phyloP scores from a whole-genome alignment of 2,113 vertebrate genomes.

The Tringa solitaria region DNA sequence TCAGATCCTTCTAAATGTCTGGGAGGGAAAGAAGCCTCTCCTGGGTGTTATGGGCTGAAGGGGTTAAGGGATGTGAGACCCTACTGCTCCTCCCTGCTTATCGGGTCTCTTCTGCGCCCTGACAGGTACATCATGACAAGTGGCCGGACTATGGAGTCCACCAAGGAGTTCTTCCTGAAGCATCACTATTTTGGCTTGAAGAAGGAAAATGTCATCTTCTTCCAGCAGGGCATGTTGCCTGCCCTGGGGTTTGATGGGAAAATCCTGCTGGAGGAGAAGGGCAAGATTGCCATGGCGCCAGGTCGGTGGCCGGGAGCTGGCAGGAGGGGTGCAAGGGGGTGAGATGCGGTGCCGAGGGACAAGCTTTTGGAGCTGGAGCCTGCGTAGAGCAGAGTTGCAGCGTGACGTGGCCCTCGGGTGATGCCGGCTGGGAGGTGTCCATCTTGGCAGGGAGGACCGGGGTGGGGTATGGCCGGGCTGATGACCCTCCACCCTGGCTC shows the following conservation, averaged over 20 bases:
- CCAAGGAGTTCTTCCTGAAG: conserved; percentile 85
- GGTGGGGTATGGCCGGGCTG: not conserved
- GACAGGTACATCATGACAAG: conserved; percentile 98
- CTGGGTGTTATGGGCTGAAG: not conserved
- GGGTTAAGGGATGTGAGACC: rapidly evolving
- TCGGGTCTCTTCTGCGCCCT: not conserved
- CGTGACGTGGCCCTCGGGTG: not conserved
- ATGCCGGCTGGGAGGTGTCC: not conserved
- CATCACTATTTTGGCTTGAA: conserved; percentile 88
- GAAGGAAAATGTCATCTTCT: conserved; percentile 86
- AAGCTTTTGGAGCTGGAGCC: not conserved
- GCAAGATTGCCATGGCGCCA: conserved; percentile 93
- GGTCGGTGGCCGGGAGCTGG: conserved; percentile 66
- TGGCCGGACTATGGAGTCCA: conserved; percentile 90
- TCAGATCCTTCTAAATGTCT: not conserved
- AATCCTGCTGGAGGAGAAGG: conserved; percentile 90
- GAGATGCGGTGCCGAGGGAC: rapidly evolving
- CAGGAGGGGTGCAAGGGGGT: rapidly evolving
- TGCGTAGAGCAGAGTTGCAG: rapidly evolving
- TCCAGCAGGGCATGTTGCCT: conserved; percentile 98
- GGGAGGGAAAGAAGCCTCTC: not conserved
- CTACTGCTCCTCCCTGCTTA: not conserved
- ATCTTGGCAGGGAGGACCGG: not conserved
- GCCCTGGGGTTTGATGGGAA: conserved; percentile 91
- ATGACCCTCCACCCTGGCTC: not conserved